These are phyloP conservation scores for Tachycineta bicolor DNA, from an alignment of 2,113 vertebrate species.

Conservation along the genomic window DNA sequence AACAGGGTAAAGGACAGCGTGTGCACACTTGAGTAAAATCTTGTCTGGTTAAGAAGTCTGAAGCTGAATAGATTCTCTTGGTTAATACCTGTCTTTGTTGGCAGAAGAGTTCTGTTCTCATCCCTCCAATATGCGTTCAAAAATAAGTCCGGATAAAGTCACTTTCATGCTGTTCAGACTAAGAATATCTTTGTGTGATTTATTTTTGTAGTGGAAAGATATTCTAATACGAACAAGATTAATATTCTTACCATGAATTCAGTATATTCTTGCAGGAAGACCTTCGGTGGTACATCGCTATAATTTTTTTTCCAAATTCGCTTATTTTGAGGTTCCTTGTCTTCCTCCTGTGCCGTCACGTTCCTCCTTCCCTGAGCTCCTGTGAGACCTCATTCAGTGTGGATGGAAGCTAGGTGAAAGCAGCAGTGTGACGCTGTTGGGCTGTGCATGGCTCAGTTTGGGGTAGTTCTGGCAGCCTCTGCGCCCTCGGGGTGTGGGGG, in stretches of 20 bases:
- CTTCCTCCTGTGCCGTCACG: background rate
- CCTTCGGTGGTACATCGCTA: background rate
- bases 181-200: background rate
- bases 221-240: background rate
- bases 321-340: background rate
- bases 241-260: background rate
- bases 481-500: rapidly evolving
- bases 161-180: background rate
- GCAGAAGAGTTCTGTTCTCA: background rate
- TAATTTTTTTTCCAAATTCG: background rate
- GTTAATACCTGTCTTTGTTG: background rate
- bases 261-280: background rate
- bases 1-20: background rate
- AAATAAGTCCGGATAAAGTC: background rate
- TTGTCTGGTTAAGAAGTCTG: background rate
- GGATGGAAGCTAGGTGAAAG: background rate
- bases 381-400: rapidly evolving
- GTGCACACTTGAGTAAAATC: background rate
- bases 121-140: background rate
- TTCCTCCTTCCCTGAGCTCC: background rate
- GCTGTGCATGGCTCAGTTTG: background rate
- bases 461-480: background rate
- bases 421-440: background rate
- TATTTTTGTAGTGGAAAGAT: background rate
- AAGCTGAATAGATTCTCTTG: background rate